phyloP scores from a whole-genome alignment of 2,797 vertebrate species.

The Tympanoctomys barrerae region DNA sequence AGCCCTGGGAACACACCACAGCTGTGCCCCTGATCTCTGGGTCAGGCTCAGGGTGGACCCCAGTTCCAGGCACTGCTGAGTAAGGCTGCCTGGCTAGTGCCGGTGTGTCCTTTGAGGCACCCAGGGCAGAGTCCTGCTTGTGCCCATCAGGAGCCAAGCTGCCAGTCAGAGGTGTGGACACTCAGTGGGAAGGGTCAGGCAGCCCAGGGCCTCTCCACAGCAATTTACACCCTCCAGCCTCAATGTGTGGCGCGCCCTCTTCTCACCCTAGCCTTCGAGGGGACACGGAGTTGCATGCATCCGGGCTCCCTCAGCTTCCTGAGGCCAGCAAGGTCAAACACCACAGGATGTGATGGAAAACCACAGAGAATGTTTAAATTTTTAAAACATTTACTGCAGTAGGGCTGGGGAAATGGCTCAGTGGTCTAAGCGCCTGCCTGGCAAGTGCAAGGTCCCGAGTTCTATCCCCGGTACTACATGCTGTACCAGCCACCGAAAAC shows the following conservation, averaged over 20 bases:
- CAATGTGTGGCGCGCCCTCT: too few species aligned
- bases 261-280: background rate
- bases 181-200: accelerated
- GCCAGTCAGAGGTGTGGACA: accelerated
- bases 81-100: accelerated
- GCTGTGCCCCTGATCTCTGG: background rate
- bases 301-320: background rate
- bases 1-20: background rate
- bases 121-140: background rate
- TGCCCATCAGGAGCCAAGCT: background rate
- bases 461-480: too few species aligned
- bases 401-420: too few species aligned
- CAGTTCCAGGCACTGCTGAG: background rate
- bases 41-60: background rate
- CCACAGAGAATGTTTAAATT: background rate
- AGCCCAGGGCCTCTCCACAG: background rate
- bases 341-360: background rate
- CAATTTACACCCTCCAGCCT: accelerated
- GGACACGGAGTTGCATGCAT: too few species aligned
- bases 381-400: background rate
- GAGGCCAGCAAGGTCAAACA: accelerated
- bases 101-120: accelerated
- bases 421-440: too few species aligned
- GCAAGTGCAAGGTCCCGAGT: too few species aligned
- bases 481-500: too few species aligned